Conservation (phyloP, 2,797 vertebrate species). For the Eleutherodactylus coqui region DNA sequence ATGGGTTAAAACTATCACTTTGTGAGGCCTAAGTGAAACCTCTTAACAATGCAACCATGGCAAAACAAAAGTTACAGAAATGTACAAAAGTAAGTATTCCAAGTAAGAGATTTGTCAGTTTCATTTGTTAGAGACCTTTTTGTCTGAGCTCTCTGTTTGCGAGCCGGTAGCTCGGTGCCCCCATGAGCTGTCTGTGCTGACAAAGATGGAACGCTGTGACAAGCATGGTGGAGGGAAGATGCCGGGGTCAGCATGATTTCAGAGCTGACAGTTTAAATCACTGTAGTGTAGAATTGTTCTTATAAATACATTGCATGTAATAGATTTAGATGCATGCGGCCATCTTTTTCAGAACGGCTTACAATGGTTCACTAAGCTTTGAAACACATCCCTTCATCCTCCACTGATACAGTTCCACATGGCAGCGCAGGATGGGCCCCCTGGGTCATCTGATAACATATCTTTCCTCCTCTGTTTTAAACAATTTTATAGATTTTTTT, state of each 20-base stretch:
- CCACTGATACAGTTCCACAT: constrained; percentile 59
- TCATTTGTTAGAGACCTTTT: constrained; percentile 36
- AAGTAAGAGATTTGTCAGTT: constrained; percentile 50
- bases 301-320: constrained; percentile 58
- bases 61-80: constrained; percentile 21
- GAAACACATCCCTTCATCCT: constrained; percentile 60
- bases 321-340: constrained; percentile 53
- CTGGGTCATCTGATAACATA: constrained; percentile 57
- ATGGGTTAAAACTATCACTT: background rate
- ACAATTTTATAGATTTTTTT: constrained; percentile 47
- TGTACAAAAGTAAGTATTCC: constrained; percentile 1
- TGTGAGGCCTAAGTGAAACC: background rate
- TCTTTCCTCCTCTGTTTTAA: constrained; percentile 35
- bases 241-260: constrained; percentile 55
- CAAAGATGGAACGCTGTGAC: constrained; percentile 59
- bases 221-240: constrained; percentile 50
- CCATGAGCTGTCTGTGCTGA: constrained; percentile 51
- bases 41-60: background rate
- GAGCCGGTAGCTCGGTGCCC: constrained; percentile 31
- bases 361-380: constrained; percentile 55
- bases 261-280: constrained; percentile 58
- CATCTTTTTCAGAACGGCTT: constrained; percentile 42
- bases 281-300: constrained; percentile 64
- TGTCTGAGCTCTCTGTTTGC: constrained; percentile 13
- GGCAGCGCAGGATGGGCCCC: constrained; percentile 31